Base-by-base conservation (phyloP, 2,797 vertebrate species). In the Pseudochaenichthys georgianus region DNA sequence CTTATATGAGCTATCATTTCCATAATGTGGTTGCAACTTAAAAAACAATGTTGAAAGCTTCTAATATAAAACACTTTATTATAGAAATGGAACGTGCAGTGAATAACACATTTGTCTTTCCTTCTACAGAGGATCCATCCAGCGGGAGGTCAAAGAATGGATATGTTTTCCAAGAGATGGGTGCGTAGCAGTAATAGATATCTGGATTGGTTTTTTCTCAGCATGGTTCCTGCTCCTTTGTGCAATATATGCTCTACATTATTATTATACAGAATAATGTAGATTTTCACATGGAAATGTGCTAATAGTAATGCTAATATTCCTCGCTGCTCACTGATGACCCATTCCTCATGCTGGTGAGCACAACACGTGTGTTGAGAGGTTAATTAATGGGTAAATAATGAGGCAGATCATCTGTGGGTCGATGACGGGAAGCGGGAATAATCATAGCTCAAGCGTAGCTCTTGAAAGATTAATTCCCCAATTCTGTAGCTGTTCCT, bases 131-230 rank as follows among this genome's bases (percentile, higher is more conserved):
- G 21, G 87, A 89, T 82, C 86, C 95, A 73, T 89, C 95, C 65
- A 86, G 92, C 60, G 89, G 92, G 16, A 95, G 95, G 94, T 95
- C 96, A 65, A 95, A 95, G 85, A 97, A 97, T 93, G 96, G 96
- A 86, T 96, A 95, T 88, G 90, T 94, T 85, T 96, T 97, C 89
- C 95, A 96, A 87, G 95, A 96, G 81, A 96, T 95, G 88, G 96
- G 96, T 95, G 89, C 77, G 96, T 95, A 84, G 17, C 31, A 77
- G 31, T 9, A 31, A 62, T 34, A 47, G 19, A 41, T 21, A 46
- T 53, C 38, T 45, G 34, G 11, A 77, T 46, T 60, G 43, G 31
- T 61, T 64, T 60, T 38, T 38, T 57, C 64, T 70, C 70, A 15
- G 13, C 45, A 11, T n/a, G 47, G 16, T 2, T 28, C 28, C 57